Evolutionary conservation across 1,140 invertebrate genomes (phyloP).

Genomic region (Bilobella aurantiaca): DNA sequence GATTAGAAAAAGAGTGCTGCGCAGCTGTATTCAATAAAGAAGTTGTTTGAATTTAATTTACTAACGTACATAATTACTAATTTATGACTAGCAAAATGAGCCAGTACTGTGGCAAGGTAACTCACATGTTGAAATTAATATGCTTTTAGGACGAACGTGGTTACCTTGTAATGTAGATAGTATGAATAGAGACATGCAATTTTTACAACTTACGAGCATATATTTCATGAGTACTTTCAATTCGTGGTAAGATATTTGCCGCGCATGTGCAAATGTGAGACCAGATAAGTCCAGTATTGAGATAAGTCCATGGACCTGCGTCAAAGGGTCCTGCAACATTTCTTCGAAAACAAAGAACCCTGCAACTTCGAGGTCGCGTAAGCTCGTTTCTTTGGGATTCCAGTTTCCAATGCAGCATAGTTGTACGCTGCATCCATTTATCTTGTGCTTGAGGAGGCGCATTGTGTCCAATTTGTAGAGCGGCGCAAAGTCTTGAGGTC

Average conservation of each 20-base stretch:
- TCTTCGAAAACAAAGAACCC: background rate
- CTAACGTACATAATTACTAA: no score
- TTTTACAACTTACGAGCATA: background rate
- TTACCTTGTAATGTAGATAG: no score
- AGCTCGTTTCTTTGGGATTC: background rate
- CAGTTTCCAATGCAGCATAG: background rate
- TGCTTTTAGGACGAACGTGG: no score
- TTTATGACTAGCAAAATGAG: no score
- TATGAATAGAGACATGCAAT: no score
- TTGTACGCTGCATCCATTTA: background rate
- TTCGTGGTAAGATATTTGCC: background rate
- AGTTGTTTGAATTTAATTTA: no score
- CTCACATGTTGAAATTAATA: no score
- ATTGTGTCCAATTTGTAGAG: background rate
- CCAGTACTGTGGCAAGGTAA: no score
- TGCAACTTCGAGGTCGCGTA: background rate
- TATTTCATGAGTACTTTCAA: background rate
- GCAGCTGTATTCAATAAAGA: no score
- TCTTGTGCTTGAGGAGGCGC: background rate
- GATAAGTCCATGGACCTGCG: background rate
- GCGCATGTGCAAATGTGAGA: background rate
- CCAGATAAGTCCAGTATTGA: background rate
- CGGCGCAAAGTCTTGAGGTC: background rate
- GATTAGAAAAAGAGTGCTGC: no score
- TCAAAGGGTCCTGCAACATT: background rate